A percentile compares a stretch with the other conserved stretches of the same genome.
Evolutionary conservation across 2,797 vertebrate species (phyloP).

Genomic region (Sphenopsis melanotis): DNA sequence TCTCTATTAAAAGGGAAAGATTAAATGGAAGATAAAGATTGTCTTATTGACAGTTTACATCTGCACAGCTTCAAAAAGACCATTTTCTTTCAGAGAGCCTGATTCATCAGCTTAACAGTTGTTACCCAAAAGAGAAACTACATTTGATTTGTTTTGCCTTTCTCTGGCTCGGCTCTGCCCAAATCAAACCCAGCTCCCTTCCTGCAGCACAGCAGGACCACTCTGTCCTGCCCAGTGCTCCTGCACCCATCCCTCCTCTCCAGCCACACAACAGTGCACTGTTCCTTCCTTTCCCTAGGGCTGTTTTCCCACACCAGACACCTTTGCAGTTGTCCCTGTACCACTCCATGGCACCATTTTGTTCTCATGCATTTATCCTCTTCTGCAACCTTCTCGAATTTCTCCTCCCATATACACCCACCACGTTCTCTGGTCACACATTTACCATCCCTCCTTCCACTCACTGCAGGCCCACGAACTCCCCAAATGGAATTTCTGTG

Average conservation of each 20-base stretch:
- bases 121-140: not conserved
- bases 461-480: not conserved
- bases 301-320: not conserved
- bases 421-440: rapidly evolving
- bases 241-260: not conserved
- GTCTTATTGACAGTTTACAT: too few relatives aligned
- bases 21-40: not conserved
- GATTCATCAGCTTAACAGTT: not conserved
- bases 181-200: rapidly evolving
- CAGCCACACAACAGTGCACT: rapidly evolving
- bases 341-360: rapidly evolving
- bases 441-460: not conserved
- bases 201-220: not conserved
- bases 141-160: not conserved
- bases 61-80: not conserved
- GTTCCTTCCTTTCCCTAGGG: not conserved
- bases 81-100: not conserved
- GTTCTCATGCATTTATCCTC: not conserved
- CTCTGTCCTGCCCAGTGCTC: rapidly evolving
- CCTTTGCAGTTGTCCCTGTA: not conserved
- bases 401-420: not conserved
- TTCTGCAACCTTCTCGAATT: not conserved
- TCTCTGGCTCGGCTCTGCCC: not conserved
- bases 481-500: rapidly evolving
- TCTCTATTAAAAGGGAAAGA: not conserved